A percentile compares a stretch with the other conserved stretches of the same genome.
Conservation (phyloP, 2,888 invertebrate species). For the Achlya flavicornis region DNA sequence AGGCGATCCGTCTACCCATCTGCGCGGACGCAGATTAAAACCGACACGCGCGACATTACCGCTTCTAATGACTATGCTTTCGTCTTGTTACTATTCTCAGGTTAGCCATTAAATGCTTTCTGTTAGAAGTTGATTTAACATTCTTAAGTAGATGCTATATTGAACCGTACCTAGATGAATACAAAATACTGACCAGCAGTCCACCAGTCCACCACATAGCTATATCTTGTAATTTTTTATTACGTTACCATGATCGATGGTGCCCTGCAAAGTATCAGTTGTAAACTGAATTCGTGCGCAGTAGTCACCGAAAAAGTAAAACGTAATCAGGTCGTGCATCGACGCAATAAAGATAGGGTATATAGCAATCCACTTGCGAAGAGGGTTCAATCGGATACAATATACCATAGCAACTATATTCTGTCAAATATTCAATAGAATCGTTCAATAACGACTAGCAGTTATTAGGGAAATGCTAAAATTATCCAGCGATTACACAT, state of each 20-base stretch:
- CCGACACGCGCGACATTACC: constrained; percentile 31
- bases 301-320: no score
- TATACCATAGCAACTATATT: background rate
- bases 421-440: background rate
- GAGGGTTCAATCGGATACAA: background rate
- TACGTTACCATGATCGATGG: no score
- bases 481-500: constrained; percentile 18
- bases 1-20: constrained; percentile 61
- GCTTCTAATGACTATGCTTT: constrained; percentile 17
- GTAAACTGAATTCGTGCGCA: no score
- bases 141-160: background rate
- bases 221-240: no score
- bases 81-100: constrained; percentile 20
- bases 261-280: background rate
- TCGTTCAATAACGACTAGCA: background rate
- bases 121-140: background rate
- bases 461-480: constrained; percentile 10
- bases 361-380: background rate
- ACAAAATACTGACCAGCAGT: no score
- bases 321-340: no score
- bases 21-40: constrained; percentile 50
- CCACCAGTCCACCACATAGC: no score
- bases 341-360: no score
- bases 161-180: no score
- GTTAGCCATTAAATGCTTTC: constrained; percentile 1